These are phyloP conservation scores for Coracopsis vasa DNA, from an alignment of 2,113 vertebrate genomes.

Conservation along the genomic window DNA sequence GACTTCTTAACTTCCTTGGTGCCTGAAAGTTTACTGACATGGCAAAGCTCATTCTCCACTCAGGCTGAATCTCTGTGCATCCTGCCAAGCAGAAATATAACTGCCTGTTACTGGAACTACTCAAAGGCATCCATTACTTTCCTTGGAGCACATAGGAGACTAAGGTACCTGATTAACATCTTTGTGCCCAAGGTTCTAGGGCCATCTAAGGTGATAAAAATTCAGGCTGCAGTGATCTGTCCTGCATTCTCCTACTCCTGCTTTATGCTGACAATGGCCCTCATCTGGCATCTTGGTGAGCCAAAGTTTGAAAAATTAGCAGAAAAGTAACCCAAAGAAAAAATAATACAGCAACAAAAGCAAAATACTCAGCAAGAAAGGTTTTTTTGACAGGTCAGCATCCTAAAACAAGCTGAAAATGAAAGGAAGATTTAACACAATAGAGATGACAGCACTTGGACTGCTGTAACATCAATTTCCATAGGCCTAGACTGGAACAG, in stretches of 20 bases:
- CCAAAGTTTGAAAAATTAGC: not conserved
- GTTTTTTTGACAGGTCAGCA: not conserved
- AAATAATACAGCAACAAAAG: not conserved
- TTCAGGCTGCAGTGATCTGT: not conserved
- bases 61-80: not conserved
- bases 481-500: not conserved
- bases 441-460: not conserved
- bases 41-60: not conserved
- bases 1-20: not conserved
- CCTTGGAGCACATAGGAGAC: rapidly evolving
- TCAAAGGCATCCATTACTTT: not conserved
- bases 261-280: not conserved
- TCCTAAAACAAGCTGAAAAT: not conserved
- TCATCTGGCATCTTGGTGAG: not conserved
- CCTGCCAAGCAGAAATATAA: not conserved
- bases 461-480: not conserved
- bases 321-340: not conserved
- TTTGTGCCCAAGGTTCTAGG: not conserved
- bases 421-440: not conserved
- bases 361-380: not conserved
- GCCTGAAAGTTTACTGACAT: not conserved
- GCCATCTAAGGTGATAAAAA: not conserved
- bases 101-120: not conserved
- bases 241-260: not conserved
- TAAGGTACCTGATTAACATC: not conserved